Base-by-base conservation (phyloP, 2,888 invertebrate species). In the Aphodius granarius region DNA sequence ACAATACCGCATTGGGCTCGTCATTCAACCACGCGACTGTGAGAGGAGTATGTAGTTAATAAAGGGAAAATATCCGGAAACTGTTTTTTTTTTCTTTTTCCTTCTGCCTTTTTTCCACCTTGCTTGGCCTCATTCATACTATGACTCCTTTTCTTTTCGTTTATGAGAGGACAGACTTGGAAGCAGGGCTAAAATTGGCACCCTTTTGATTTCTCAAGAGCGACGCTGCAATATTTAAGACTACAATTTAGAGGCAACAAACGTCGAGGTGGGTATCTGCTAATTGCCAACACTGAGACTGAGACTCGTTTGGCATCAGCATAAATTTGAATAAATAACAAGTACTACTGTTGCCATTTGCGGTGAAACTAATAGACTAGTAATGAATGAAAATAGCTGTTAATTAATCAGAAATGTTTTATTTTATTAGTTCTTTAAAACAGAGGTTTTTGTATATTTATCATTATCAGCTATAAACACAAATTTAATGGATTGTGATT, bases 321-420 rank as follows among this genome's bases (percentile, higher is more conserved):
- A 74, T 74, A 74, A 74, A 74, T 74, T 74, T 74, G 22, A 74
- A 74, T 74, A 62, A 22, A 62, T 66, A 74, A 66, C 66, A 17
- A 62, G 62, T 68, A 63, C 43, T 62, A 19, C 43, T 70, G 66
- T 68, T 68, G 68, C 74, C 22, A 66, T 43, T 68, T 20, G 68
- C 21, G 63, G 66, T 74, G 66, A n/a, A 66, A 74, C 74, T 68
- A 74, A 74, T 74, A 66, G 68, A 68, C 68, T 20, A 13, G 43
- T 43, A 43, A 6, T 43, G 13, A 9, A 43, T n/a, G 43, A 43
- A 3, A 43, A 43, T 43, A 43, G 43, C 43, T 43, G 43, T 43
- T 9, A 43, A 43, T 43, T 43, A 43, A 43, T 43, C 13, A 43
- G 43, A 9, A 6, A 43, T 2, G 43, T n/a, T n/a, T n/a, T n/a